These are phyloP conservation scores for Cosmorhoe ocellata DNA, from an alignment of 2,888 invertebrate species.

Conservation along the genomic window DNA sequence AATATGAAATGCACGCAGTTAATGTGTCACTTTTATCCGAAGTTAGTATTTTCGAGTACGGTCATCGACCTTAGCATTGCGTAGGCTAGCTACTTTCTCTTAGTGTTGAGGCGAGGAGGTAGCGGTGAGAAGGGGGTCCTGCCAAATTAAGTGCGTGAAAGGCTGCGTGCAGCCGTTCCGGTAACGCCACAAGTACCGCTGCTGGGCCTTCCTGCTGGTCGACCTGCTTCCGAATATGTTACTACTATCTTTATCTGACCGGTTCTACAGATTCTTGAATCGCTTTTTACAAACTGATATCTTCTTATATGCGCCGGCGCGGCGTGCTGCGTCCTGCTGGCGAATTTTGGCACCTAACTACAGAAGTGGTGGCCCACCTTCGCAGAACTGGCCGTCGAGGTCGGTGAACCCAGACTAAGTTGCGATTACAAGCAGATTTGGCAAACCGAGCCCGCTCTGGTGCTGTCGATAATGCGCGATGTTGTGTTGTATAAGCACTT, in stretches of 20 bases:
- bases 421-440: conserved; percentile 57
- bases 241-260: conserved; percentile 30
- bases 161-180: conserved; percentile 68
- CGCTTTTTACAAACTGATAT: conserved; percentile 23
- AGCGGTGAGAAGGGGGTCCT: conserved; percentile 73
- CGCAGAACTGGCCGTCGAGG: conserved; percentile 54
- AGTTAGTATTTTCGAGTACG: conserved; percentile 79
- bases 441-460: conserved; percentile 43
- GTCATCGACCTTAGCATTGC: conserved; percentile 80
- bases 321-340: conserved; percentile 9
- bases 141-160: conserved; percentile 82
- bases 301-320: not conserved
- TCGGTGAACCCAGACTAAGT: conserved; percentile 59
- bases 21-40: conserved; percentile 81
- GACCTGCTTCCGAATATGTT: conserved; percentile 35
- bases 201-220: conserved; percentile 43
- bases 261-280: conserved; percentile 9
- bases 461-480: conserved; percentile 53
- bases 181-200: conserved; percentile 44
- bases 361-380: conserved; percentile 46
- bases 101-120: conserved; percentile 60
- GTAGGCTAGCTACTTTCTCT: conserved; percentile 82
- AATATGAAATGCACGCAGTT: conserved; percentile 76
- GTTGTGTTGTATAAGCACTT: conserved; percentile 71
- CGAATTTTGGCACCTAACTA: conserved; percentile 39